These are phyloP conservation scores for Athalia circularis DNA, from an alignment of 2,888 invertebrate species.

Conservation along the genomic window DNA sequence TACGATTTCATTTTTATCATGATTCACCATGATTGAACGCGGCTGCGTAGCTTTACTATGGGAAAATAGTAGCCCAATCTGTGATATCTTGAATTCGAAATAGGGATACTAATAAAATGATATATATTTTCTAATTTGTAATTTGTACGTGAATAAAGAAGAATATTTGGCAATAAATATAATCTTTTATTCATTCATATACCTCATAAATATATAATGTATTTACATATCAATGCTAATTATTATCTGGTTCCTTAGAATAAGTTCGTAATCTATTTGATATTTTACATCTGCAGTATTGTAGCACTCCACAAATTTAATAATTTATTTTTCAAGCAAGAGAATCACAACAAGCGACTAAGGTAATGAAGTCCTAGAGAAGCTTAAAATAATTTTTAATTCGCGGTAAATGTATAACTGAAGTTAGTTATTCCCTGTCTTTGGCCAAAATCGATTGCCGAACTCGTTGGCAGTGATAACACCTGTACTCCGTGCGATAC, in stretches of 20 bases:
- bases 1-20: background rate
- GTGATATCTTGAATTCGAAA: constrained; percentile 44
- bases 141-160: constrained; percentile 41
- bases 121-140: constrained; percentile 47
- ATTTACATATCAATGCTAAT: constrained; percentile 10
- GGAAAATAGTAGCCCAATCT: constrained; percentile 32
- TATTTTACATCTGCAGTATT: background rate
- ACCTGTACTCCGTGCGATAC: no score
- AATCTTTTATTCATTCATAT: constrained; percentile 44
- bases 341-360: no score
- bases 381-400: no score
- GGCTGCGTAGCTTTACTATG: background rate
- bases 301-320: no score
- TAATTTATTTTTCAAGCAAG: no score
- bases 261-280: background rate
- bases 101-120: constrained; percentile 2
- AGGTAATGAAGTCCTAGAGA: no score
- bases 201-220: constrained; percentile 14
- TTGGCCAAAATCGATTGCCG: no score
- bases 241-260: background rate
- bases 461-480: no score
- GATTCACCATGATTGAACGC: background rate
- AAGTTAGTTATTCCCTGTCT: no score
- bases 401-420: no score
- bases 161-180: constrained; percentile 49